Conservation (phyloP, 2,113 vertebrate genomes). For the Pantherophis guttatus region DNA sequence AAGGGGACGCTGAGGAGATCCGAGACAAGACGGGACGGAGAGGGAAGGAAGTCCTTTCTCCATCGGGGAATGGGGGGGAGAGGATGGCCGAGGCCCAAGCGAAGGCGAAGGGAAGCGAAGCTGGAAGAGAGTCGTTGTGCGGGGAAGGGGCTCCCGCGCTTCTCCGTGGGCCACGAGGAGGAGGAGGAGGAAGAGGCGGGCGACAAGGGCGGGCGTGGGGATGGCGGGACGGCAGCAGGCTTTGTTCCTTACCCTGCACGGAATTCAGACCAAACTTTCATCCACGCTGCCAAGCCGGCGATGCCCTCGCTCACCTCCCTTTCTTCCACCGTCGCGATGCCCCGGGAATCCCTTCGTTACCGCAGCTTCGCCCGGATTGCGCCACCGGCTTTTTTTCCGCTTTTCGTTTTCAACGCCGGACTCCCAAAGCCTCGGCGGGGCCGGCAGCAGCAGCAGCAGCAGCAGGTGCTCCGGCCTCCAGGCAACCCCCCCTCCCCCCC, state of each 20-base stretch:
- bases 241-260: conserved; percentile 52
- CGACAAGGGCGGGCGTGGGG: not conserved
- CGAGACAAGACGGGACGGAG: not conserved
- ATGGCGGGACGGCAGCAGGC: not conserved
- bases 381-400: too few relatives aligned
- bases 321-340: not conserved
- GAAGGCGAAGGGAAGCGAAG: too few relatives aligned
- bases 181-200: not conserved
- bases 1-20: not conserved
- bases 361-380: not conserved
- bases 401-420: not conserved
- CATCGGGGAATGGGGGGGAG: too few relatives aligned
- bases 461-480: conserved; percentile 1
- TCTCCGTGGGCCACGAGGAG: accelerated
- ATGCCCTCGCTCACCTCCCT: not conserved
- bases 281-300: conserved; percentile 38
- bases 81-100: not conserved
- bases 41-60: not conserved
- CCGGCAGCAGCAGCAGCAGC: not conserved
- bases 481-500: too few relatives aligned
- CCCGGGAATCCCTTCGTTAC: too few relatives aligned
- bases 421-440: not conserved
- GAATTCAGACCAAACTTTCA: conserved; percentile 60
- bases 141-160: not conserved
- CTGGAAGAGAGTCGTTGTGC: not conserved